A percentile compares a stretch with the other conserved stretches of the same genome.
phyloP scores from a whole-genome alignment of 2,113 vertebrate genomes.

The Pristiophorus japonicus region DNA sequence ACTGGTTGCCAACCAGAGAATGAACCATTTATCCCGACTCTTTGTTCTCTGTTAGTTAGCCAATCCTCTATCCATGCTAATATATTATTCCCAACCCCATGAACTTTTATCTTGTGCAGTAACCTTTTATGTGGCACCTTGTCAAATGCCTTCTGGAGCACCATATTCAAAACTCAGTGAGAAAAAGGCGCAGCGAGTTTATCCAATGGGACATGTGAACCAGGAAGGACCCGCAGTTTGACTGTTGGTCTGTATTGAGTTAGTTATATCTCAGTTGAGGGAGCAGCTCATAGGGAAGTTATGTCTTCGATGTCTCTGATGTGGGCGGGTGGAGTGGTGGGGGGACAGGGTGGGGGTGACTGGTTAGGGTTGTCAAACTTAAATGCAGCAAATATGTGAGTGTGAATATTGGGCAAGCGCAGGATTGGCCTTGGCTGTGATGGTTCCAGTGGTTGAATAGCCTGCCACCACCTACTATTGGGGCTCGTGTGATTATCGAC shows the following conservation, averaged over 20 bases:
- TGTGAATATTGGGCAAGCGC: neutral
- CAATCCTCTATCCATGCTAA: no score
- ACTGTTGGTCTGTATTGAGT: neutral
- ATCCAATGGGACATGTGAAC: neutral
- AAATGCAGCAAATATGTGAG: neutral
- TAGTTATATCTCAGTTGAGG: neutral
- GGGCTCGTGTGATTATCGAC: neutral
- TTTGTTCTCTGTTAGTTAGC: no score
- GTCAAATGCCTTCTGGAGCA: no score
- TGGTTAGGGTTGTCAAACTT: neutral
- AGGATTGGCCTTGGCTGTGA: neutral
- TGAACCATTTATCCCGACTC: no score
- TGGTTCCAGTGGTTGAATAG: neutral
- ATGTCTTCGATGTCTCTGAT: neutral
- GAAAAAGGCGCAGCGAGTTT: neutral
- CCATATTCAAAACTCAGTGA: neutral
- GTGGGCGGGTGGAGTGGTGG: neutral
- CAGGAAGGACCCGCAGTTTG: neutral
- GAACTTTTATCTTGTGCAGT: no score
- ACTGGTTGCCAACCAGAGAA: no score
- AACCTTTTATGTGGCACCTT: no score
- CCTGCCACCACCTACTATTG: neutral
- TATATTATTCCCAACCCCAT: no score
- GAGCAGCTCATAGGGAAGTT: neutral
- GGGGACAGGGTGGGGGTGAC: neutral